phyloP scores from a whole-genome alignment of 2,113 vertebrate species.

The Ginglymostoma cirratum region DNA sequence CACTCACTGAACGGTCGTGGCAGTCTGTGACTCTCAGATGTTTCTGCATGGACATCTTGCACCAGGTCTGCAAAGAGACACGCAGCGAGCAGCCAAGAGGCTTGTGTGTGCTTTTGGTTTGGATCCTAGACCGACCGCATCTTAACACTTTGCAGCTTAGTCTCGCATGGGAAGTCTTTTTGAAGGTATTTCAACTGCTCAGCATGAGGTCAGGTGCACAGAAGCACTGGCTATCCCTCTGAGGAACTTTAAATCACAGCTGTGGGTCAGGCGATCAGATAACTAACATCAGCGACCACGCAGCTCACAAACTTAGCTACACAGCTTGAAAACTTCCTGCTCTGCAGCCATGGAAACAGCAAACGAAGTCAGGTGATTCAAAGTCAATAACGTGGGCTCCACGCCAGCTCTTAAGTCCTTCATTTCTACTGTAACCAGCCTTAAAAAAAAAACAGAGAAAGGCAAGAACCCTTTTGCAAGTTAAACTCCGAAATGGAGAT shows the following conservation, averaged over 20 bases:
- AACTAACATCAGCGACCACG: neutral
- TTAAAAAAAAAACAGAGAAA: neutral
- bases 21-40: constrained; percentile 40
- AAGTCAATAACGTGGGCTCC: neutral
- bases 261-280: neutral
- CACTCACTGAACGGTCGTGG: constrained; percentile 42
- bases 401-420: neutral
- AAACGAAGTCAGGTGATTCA: constrained; percentile 10
- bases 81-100: neutral
- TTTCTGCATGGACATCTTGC: constrained; percentile 46
- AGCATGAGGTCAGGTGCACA: neutral
- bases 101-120: neutral
- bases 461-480: neutral
- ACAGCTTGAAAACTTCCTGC: constrained; percentile 15
- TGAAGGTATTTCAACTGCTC: neutral
- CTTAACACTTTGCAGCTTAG: neutral
- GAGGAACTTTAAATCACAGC: neutral
- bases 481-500: too few relatives aligned
- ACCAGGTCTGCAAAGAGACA: neutral
- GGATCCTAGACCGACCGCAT: neutral
- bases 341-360: constrained; percentile 17
- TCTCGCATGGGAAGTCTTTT: neutral
- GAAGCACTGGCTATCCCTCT: neutral
- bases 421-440: neutral
- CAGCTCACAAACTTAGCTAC: neutral